These are phyloP conservation scores for Leptinotarsa juncta DNA, from an alignment of 2,888 invertebrate genomes.

Conservation along the genomic window DNA sequence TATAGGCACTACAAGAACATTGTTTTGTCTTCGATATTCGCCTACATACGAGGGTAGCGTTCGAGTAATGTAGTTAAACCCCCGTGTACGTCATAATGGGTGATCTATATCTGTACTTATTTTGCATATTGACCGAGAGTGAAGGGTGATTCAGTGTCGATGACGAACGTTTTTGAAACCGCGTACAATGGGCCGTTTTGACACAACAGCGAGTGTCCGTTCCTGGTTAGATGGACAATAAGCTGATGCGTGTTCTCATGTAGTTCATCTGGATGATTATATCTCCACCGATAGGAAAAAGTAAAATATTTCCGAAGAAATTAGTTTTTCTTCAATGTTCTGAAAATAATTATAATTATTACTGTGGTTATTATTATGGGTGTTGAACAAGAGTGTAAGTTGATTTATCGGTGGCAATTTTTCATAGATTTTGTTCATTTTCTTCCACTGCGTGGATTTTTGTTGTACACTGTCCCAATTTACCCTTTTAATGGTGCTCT, in stretches of 20 bases:
- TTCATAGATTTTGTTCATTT: no score
- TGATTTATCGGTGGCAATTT: no score
- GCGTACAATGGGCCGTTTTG: slow-evolving; percentile 10
- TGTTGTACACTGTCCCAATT: no score
- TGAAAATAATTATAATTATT: neutral
- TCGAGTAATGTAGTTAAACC: slow-evolving; percentile 27
- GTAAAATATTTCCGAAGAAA: neutral
- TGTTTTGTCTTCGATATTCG: slow-evolving; percentile 48
- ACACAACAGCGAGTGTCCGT: slow-evolving; percentile 6
- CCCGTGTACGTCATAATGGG: slow-evolving; percentile 40
- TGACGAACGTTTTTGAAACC: slow-evolving; percentile 39
- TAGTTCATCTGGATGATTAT: neutral
- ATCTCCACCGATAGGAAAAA: neutral
- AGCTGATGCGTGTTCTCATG: neutral
- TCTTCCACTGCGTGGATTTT: no score
- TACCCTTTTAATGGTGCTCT: no score
- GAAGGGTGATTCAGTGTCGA: slow-evolving; percentile 40
- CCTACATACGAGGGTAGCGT: slow-evolving; percentile 33
- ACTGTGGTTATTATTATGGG: no score
- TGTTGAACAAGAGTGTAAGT: no score
- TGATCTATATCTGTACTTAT: slow-evolving; percentile 48
- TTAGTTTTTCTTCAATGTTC: neutral
- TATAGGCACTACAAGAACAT: slow-evolving; percentile 49
- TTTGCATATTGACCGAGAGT: slow-evolving; percentile 52
- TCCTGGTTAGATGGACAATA: neutral